Evolutionary conservation across 1,140 invertebrate genomes (phyloP), one percentile per base, ranked within the genome.

Genomic region (Cydia splendana): DNA sequence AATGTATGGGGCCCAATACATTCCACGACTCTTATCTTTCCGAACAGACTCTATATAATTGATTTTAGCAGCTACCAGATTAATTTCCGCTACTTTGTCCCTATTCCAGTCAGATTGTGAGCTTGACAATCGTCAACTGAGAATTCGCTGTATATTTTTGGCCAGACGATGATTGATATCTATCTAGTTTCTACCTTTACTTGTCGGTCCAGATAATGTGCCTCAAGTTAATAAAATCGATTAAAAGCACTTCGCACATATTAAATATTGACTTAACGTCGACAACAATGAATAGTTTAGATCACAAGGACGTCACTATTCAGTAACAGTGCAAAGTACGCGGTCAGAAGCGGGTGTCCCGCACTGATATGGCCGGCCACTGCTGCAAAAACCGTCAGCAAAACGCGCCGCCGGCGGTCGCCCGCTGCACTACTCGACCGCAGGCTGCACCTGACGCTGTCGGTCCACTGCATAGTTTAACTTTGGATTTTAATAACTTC

Each of bases 361-460:
- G 73, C 77, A 77, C 45, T 74, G 69, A 71, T 79, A 79, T 77
- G 75, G 76, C 79, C 75, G 74, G 79, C 76, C 77, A 74, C 80
- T 79, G 82, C 79, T 80, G 82, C 86, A 89, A 91, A 91, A 91
- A 91, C 80, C 82, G 73, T 78, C 80, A 76, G 81, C 84, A 88
- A 88, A 88, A 87, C 84, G 84, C 82, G 57, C 24, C 51, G 77
- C 74, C 78, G 77, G 12, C 51, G 78, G 45, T 77, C 75, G 79
- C 79, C 75, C 77, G 76, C 83, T 82, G 84, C 85, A 83, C 82
- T 84, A 85, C 80, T 83, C 76, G 76, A 91, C 88, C 88, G 82
- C 89, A 89, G 88, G 88, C 87, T 88, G 88, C 85, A 85, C 78
- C 83, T 83, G 87, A 85, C 87, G 79, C 79, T 34, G 30, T 69